Evolutionary conservation across 2,888 invertebrate species (phyloP), one percentile per base, ranked within the genome.

Genomic region (Serripes groenlandicus): DNA sequence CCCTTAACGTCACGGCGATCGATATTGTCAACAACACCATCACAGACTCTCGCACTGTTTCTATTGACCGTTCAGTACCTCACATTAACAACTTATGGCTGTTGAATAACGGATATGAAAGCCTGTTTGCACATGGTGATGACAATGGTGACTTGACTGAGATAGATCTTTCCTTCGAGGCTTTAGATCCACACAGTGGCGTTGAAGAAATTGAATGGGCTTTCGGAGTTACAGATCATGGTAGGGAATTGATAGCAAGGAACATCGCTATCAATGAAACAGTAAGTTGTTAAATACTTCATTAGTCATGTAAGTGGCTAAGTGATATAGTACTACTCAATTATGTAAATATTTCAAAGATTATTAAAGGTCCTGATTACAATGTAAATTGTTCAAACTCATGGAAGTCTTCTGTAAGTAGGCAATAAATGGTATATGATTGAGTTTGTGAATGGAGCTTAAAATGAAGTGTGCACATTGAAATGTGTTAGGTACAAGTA

Each of bases 101-200:
- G 3, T 71, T 72, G 0, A 87, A 83, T 26, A 78, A 84, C 4
- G 87, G 78, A 30, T 70, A 85, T 7, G 74, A 84, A 42, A 68
- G 30, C 0, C 30, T 81, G 34, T 87, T 77, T 71, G 89, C 88
- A 21, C 89, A 90, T 64, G 80, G 82, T 26, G 69, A 75, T 9
- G 78, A 82, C 28, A 70, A 75, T 11, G 86, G 73, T 11, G 90
- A 90, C 58, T 78, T 90, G 21, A 86, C 88, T 11, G 74, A 73
- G 11, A 85, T 90, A 86, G 35, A 66, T 18, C 56, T 91, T 15
- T 49, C 80, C 9, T 88, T 90, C 52, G 78, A 87, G 11, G 87
- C 86, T 0, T 42, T 80, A 26, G 91, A 91, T 77, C 71, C 75
- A 15, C 89, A 91, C 75, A 90, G 91, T 72, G 90, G 91, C n/a